phyloP scores from a whole-genome alignment of 2,113 vertebrate genomes.

The Aviceda subcristata region DNA sequence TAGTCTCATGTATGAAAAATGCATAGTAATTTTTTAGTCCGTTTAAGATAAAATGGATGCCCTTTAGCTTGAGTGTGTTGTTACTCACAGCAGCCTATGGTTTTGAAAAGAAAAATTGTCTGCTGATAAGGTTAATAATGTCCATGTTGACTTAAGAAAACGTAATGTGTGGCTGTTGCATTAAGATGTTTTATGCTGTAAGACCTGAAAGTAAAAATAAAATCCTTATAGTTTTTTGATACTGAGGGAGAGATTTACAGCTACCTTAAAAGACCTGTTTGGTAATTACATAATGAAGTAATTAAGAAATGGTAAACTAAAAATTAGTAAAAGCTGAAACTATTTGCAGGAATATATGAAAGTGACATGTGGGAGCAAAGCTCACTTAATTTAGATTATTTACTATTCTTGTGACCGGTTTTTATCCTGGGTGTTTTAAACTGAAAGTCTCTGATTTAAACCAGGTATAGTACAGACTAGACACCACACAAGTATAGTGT shows the following conservation, averaged over 20 bases:
- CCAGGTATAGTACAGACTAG: background rate
- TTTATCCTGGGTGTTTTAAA: background rate
- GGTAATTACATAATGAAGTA: background rate
- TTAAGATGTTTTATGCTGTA: background rate
- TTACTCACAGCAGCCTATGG: background rate
- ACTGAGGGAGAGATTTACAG: background rate
- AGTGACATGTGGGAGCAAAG: background rate
- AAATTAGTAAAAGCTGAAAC: background rate
- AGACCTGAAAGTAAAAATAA: background rate
- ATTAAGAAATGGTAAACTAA: background rate
- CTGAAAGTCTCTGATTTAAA: background rate
- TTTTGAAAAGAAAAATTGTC: background rate
- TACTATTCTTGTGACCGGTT: background rate
- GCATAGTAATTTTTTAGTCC: background rate
- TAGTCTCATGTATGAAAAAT: background rate
- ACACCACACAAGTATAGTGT: background rate
- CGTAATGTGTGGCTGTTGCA: background rate
- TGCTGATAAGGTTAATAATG: background rate
- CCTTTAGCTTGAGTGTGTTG: background rate
- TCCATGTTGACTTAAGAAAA: background rate
- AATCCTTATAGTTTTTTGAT: background rate
- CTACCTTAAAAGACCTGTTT: background rate
- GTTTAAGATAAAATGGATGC: background rate
- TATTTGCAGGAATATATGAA: background rate
- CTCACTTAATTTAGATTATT: background rate